Base-by-base conservation (phyloP, 2,888 invertebrate species). In the Rotaria magnacalcarata region DNA sequence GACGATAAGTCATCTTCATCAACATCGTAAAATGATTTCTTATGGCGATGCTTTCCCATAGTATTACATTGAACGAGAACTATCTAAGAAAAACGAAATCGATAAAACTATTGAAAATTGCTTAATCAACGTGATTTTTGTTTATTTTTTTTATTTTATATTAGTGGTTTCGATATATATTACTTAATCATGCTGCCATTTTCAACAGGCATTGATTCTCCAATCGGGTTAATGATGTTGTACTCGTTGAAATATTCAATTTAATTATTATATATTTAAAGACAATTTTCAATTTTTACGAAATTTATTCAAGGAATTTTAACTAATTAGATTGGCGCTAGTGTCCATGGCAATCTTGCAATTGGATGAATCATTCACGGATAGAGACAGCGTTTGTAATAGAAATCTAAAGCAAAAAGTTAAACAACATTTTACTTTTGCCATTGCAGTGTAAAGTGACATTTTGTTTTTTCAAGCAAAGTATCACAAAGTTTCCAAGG, bases 11-110 rank as follows among this genome's bases (percentile, higher is more conserved):
- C 80, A 47, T 80, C 80, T 10, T 43, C 47, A 14, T 67, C 67
- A 6, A 43, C 80, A n/a, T 80, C 80, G n/a, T 80, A 47, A n/a
- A 80, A 80, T 47, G 80, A 80, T 80, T 67, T 67, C 7, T 67
- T 67, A 67, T 67, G 24, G 47, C 47, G 80, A 47, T 80, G 47
- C n/a, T 80, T 80, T 80, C 80, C 80, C 80, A 80, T 80, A 41
- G 19, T 80, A 80, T 6, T 80, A 67, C 67, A 67, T 67, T 67
- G 8, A 67, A 14, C 11, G 8, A 67, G 16, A 34, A 34, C n/a
- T 3, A 19, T 34, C 24, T 41, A 34, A 67, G 19, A 24, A 41
- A 67, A 67, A 0, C 11, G 19, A 34, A 67, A 67, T 5, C 1
- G 41, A 14, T 16, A 27, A 67, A 67, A 67, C 24, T 4, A 41